Evolutionary conservation across 2,888 invertebrate genomes (phyloP).

Genomic region (Cantharis flavilabris): DNA sequence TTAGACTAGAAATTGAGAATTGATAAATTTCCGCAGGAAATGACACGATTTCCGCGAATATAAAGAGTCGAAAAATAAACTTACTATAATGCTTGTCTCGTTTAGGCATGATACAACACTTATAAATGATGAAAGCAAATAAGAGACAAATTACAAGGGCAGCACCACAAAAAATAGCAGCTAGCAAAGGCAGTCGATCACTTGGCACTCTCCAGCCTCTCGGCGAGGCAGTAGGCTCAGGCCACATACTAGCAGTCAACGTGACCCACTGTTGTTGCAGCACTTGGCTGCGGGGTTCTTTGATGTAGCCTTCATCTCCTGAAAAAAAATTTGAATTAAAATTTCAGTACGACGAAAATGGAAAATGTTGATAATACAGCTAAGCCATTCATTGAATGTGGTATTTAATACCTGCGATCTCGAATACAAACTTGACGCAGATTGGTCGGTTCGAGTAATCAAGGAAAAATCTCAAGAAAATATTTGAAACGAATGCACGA

Average conservation of each 20-base stretch:
- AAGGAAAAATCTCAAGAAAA: neutral
- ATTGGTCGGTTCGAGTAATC: neutral
- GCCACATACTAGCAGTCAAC: conserved; percentile 60
- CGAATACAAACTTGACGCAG: neutral
- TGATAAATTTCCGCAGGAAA: neutral
- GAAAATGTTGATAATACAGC: neutral
- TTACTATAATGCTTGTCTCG: conserved; percentile 71
- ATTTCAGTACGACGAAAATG: neutral
- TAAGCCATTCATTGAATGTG: too few species aligned
- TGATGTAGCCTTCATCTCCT: conserved; percentile 49
- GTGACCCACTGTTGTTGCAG: conserved; percentile 60
- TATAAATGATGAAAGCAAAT: conserved; percentile 67
- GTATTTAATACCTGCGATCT: neutral
- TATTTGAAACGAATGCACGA: neutral
- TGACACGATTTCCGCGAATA: conserved; percentile 2
- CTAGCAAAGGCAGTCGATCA: conserved; percentile 57
- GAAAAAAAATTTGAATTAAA: conserved; percentile 30
- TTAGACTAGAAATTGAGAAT: neutral
- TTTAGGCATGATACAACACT: conserved; percentile 72
- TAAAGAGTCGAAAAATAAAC: conserved; percentile 34
- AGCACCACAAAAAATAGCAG: conserved; percentile 60
- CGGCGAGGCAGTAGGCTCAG: conserved; percentile 51
- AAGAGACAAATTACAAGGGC: conserved; percentile 68
- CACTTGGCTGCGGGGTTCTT: conserved; percentile 45
- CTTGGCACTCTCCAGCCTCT: conserved; percentile 55